These are phyloP conservation scores for Amia ocellicauda DNA, from an alignment of 2,113 vertebrate genomes.

Conservation along the genomic window DNA sequence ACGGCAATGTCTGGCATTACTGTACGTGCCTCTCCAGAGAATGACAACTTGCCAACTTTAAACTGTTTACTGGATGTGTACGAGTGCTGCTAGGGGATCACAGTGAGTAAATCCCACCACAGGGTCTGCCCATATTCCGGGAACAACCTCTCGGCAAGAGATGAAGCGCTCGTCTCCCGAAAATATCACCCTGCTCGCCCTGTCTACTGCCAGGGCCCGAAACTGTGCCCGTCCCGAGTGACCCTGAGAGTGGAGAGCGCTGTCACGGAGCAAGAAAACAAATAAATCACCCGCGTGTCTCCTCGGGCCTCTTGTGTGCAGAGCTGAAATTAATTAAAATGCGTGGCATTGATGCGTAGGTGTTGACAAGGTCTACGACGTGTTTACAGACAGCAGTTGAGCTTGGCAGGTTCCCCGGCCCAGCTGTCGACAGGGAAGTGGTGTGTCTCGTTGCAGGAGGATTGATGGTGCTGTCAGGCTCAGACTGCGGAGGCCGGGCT, in stretches of 20 bases:
- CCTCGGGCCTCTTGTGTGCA: too few species aligned
- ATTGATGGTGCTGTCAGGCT: not conserved
- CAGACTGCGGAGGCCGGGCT: not conserved
- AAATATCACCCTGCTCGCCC: too few species aligned
- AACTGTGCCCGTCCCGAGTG: too few species aligned
- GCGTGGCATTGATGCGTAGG: conserved; percentile 18
- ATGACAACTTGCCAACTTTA: not conserved
- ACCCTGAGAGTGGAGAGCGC: too few species aligned
- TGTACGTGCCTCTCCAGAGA: not conserved
- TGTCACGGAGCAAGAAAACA: too few species aligned
- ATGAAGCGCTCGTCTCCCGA: too few species aligned
- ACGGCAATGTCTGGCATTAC: not conserved
- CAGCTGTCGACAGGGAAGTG: conserved; percentile 36
- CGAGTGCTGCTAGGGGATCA: conserved; percentile 5
- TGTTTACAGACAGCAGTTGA: conserved; percentile 44
- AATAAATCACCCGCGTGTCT: too few species aligned
- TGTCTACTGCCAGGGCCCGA: too few species aligned
- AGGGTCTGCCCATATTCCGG: not conserved
- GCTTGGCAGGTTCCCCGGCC: conserved; percentile 25
- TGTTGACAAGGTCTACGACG: conserved; percentile 50
- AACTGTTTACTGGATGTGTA: conserved; percentile 4
- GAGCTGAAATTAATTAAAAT: conserved; percentile 28
- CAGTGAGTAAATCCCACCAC: not conserved
- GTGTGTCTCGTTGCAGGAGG: conserved; percentile 11
- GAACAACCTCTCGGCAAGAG: not conserved